Evolutionary conservation across 2,888 invertebrate genomes (phyloP).

Genomic region (Macrophya annulata): DNA sequence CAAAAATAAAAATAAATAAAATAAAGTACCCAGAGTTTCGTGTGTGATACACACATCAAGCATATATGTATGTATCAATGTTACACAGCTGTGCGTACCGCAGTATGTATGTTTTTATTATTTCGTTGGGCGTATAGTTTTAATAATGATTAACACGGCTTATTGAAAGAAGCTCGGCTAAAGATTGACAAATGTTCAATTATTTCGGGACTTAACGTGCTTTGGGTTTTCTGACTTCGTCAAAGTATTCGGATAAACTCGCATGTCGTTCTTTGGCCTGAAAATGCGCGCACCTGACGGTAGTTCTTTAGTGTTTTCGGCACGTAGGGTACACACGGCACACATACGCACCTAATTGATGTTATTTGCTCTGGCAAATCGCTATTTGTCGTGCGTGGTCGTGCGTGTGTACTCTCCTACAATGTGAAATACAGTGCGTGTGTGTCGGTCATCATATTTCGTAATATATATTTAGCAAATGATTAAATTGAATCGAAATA

Average conservation of each 20-base stretch:
- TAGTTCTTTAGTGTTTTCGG: conserved; percentile 19
- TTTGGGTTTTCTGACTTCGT: neutral
- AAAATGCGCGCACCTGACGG: conserved; percentile 13
- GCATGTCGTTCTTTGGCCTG: neutral
- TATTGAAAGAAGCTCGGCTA: neutral
- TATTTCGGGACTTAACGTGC: neutral
- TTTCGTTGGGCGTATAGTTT: neutral
- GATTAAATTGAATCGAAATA: neutral
- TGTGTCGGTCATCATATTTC: neutral
- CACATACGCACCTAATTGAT: neutral
- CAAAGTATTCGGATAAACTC: neutral
- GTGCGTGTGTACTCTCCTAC: neutral
- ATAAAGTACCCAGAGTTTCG: neutral
- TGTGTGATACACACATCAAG: neutral
- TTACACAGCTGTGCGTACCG: neutral
- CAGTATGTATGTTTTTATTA: neutral
- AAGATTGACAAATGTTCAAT: neutral
- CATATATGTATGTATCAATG: neutral
- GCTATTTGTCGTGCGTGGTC: neutral
- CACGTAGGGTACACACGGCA: neutral
- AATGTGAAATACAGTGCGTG: neutral
- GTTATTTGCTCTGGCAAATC: neutral
- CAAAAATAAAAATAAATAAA: conserved; percentile 9
- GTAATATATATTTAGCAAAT: neutral
- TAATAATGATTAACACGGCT: neutral